phyloP scores from a whole-genome alignment of 2,113 vertebrate genomes.

The Arvicanthis niloticus region DNA sequence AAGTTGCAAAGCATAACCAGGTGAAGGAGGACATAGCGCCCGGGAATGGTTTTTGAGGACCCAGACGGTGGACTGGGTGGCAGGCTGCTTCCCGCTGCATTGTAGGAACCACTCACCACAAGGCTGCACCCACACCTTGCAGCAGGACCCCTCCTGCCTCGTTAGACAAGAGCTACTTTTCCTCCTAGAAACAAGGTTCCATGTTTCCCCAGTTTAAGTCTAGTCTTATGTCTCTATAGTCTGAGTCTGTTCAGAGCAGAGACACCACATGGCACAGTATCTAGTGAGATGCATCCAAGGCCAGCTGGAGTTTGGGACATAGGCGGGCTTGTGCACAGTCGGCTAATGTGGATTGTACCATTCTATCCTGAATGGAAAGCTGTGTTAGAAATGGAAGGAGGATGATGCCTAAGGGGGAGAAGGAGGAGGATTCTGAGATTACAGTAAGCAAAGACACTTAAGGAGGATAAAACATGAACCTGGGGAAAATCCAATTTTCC shows the following conservation, averaged over 20 bases:
- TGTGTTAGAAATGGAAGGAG: conserved; percentile 92
- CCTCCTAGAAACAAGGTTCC: background rate
- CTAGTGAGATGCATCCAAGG: conserved; percentile 91
- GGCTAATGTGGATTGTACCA: background rate
- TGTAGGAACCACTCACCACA: conserved; percentile 82
- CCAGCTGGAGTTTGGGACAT: conserved; percentile 89
- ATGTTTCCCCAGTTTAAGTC: conserved; percentile 37
- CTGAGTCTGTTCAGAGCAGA: conserved; percentile 88
- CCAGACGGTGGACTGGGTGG: background rate
- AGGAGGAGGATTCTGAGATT: conserved; percentile 48
- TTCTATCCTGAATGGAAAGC: conserved; percentile 94
- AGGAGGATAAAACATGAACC: conserved; percentile 90
- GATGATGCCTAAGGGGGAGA: conserved; percentile 42
- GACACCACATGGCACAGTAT: conserved; percentile 89
- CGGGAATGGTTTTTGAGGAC: background rate
- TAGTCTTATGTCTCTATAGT: conserved; percentile 85
- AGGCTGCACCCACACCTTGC: background rate
- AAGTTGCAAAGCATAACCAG: background rate
- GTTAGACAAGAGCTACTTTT: conserved; percentile 89
- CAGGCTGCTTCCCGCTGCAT: conserved; percentile 90
- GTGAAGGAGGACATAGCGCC: background rate
- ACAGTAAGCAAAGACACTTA: conserved; percentile 22
- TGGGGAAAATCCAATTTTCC: conserved; percentile 89
- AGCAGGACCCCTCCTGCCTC: conserved; percentile 76
- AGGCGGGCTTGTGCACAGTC: conserved; percentile 73